Evolutionary conservation across 2,113 vertebrate species (phyloP).

Genomic region (Ellobius talpinus): DNA sequence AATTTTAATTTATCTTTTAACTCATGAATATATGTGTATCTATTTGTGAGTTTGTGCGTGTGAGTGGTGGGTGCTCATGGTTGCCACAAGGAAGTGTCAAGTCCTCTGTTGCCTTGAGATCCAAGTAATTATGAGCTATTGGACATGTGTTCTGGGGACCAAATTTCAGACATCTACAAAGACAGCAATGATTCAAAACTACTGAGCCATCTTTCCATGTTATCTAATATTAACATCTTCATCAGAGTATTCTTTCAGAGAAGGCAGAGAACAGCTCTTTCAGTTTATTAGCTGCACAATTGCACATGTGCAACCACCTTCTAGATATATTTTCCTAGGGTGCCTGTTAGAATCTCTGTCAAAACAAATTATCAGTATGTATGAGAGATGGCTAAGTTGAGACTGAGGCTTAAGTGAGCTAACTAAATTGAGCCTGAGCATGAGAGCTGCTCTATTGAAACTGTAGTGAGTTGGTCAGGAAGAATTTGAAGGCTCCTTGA

Average conservation of each 20-base stretch:
- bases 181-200: not conserved
- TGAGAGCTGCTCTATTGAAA: not conserved
- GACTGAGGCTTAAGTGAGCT: not conserved
- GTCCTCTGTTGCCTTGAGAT: not conserved
- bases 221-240: constrained; percentile 21
- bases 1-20: not conserved
- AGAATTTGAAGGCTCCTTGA: not conserved
- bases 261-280: not conserved
- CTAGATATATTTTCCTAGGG: not conserved
- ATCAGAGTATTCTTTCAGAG: not conserved
- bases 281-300: not conserved
- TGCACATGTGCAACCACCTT: not conserved
- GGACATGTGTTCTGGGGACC: not conserved
- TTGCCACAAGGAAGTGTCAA: not conserved
- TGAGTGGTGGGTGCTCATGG: not conserved
- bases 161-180: not conserved
- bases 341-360: not conserved
- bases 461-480: not conserved
- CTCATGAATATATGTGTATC: not conserved
- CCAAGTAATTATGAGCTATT: not conserved
- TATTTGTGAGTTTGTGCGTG: not conserved
- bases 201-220: not conserved
- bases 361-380: not conserved
- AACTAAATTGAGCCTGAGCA: not conserved
- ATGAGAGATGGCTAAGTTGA: not conserved